Evolutionary conservation across 2,797 vertebrate genomes (phyloP).

Genomic region (Trichosurus vulpecula): DNA sequence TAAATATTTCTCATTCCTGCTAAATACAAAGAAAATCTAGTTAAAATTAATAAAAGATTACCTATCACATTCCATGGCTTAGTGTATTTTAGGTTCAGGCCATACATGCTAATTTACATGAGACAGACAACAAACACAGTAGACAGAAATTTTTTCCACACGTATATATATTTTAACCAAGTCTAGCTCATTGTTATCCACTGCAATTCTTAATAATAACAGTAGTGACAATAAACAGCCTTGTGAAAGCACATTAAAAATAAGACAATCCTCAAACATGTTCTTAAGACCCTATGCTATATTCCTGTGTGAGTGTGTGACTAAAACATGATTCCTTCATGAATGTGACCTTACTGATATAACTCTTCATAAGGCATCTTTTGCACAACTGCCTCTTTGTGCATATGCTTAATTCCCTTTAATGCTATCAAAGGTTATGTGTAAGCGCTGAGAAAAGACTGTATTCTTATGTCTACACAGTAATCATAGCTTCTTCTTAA

Average conservation of each 20-base stretch:
- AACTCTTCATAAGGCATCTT: constrained; percentile 58
- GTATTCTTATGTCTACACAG: background rate
- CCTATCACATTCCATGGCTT: constrained; percentile 2
- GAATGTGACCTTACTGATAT: constrained; percentile 56
- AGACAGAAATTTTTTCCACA: constrained; percentile 21
- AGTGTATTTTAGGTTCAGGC: constrained; percentile 35
- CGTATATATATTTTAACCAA: constrained; percentile 10
- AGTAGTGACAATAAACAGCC: constrained; percentile 40
- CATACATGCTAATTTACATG: constrained; percentile 42
- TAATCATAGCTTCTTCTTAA: constrained; percentile 59
- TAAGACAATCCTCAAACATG: background rate
- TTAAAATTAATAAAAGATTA: constrained; percentile 36
- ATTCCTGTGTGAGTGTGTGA: background rate
- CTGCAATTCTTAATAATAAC: constrained; percentile 20
- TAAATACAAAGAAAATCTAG: constrained; percentile 53
- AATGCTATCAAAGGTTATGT: constrained; percentile 61
- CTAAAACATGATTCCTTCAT: constrained; percentile 53
- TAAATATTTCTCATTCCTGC: constrained; percentile 7
- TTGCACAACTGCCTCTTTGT: constrained; percentile 46
- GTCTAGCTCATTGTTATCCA: constrained; percentile 31
- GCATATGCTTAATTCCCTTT: constrained; percentile 54
- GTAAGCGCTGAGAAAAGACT: constrained; percentile 51
- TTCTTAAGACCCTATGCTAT: background rate
- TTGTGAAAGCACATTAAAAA: constrained; percentile 19
- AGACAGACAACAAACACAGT: constrained; percentile 11